phyloP scores from a whole-genome alignment of 2,113 vertebrate genomes.

The Brachypteracias leptosomus region DNA sequence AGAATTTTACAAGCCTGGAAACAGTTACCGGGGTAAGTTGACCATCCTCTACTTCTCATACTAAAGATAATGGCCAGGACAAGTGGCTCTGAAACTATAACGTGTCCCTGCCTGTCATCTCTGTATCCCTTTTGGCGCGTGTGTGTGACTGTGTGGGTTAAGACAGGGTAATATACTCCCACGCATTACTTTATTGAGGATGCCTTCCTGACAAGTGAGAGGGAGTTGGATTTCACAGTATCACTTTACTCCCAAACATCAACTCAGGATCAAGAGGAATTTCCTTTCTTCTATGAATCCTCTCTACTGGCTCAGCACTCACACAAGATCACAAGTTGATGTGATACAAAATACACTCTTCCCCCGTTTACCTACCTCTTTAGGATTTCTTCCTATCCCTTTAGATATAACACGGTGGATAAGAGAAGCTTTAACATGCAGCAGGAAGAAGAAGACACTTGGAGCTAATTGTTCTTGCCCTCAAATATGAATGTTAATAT shows the following conservation, averaged over 20 bases:
- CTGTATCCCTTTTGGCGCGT: background rate
- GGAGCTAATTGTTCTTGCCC: background rate
- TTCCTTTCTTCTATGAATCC: background rate
- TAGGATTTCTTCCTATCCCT: background rate
- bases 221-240: background rate
- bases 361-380: background rate
- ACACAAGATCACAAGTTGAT: background rate
- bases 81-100: background rate
- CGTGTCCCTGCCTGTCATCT: background rate
- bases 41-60: background rate
- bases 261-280: background rate
- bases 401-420: background rate
- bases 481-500: slow-evolving; percentile 11
- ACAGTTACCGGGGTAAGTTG: slow-evolving; percentile 93
- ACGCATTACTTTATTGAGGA: slow-evolving; percentile 20
- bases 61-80: background rate
- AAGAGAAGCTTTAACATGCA: background rate
- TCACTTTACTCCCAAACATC: background rate
- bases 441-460: background rate
- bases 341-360: background rate
- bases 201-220: slow-evolving; percentile 43
- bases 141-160: background rate
- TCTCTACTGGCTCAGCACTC: background rate
- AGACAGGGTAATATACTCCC: background rate
- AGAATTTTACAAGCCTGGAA: slow-evolving; percentile 92